Percentiles rank a stretch among this genome's conserved stretches.
Conservation (phyloP, 1,140 invertebrate species). For the Pachypeltis micranthus region DNA sequence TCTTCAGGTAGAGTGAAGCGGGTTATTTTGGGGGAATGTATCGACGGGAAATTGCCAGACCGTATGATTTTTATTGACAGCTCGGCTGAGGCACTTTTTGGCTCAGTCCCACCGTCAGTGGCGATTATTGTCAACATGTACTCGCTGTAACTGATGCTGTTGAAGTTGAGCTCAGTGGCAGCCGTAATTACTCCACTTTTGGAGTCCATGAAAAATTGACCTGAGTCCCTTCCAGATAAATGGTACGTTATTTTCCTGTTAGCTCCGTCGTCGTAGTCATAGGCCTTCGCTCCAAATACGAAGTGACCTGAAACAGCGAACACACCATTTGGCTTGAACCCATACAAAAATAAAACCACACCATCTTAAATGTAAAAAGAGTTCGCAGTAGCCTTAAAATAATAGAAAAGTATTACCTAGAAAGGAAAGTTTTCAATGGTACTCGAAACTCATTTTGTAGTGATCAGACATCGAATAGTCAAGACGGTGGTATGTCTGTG, state of each 20-base stretch:
- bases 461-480: no score
- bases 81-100: conserved; percentile 51
- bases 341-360: no score
- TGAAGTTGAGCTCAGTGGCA: conserved; percentile 36
- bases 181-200: conserved; percentile 74
- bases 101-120: conserved; percentile 49
- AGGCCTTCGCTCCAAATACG: conserved; percentile 75
- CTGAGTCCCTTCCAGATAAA: conserved; percentile 60
- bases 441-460: no score
- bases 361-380: no score
- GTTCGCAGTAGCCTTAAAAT: no score
- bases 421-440: no score
- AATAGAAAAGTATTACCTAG: no score
- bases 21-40: conserved; percentile 50
- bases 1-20: conserved; percentile 69
- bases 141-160: conserved; percentile 27
- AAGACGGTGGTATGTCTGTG: no score
- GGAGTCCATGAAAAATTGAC: conserved; percentile 61
- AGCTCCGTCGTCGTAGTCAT: conserved; percentile 61
- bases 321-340: not conserved
- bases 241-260: conserved; percentile 70
- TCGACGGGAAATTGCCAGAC: conserved; percentile 59
- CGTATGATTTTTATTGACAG: conserved; percentile 58
- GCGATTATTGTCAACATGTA: conserved; percentile 64
- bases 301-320: conserved; percentile 45